These are phyloP conservation scores for Anarrhichthys ocellatus DNA, from an alignment of 2,113 vertebrate genomes.

Conservation along the genomic window DNA sequence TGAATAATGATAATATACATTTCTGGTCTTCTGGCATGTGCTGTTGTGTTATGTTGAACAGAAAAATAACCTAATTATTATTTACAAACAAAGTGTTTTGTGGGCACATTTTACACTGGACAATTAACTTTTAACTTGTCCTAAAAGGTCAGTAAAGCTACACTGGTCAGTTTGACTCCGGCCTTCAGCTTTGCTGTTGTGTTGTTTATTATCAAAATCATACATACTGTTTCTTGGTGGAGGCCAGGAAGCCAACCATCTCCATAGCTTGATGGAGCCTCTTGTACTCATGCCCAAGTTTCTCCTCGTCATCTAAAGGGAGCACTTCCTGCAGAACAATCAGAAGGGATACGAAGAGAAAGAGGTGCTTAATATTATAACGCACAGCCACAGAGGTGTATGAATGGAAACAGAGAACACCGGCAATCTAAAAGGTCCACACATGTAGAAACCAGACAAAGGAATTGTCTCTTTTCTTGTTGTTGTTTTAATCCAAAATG, in stretches of 20 bases:
- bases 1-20: neutral
- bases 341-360: neutral
- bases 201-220: neutral
- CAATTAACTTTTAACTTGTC: neutral
- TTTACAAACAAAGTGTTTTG: neutral
- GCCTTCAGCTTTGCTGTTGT: conserved; percentile 1
- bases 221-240: conserved; percentile 94
- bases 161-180: neutral
- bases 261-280: conserved; percentile 98
- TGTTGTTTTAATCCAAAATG: neutral
- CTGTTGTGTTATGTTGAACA: neutral
- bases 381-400: neutral
- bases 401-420: neutral
- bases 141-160: neutral
- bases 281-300: conserved; percentile 89
- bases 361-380: neutral
- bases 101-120: neutral
- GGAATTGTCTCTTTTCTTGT: neutral
- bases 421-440: neutral
- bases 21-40: neutral
- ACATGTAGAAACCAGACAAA: neutral
- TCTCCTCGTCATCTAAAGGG: conserved; percentile 87
- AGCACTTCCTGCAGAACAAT: conserved; percentile 85
- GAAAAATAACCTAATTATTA: neutral
- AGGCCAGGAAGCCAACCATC: conserved; percentile 96